Conservation (phyloP, 1,140 invertebrate genomes). For the Rhynchophorus ferrugineus region DNA sequence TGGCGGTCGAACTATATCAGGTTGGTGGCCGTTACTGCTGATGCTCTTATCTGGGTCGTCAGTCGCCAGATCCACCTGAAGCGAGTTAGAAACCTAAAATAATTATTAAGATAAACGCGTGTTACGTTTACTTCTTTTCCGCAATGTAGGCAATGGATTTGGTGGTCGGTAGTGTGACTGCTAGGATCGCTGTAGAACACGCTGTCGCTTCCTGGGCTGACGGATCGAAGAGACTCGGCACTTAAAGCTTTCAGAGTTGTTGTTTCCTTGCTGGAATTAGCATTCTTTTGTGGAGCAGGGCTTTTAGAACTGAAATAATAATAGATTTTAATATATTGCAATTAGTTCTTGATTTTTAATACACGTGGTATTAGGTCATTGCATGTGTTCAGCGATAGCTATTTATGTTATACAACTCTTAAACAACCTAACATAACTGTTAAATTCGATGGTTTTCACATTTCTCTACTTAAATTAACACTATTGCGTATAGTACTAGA, state of each 20-base stretch:
- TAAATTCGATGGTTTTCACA: too few relatives aligned
- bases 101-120: too few relatives aligned
- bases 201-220: conserved; percentile 79
- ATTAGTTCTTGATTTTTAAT: too few relatives aligned
- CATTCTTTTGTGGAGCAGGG: conserved; percentile 30
- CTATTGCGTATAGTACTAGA: too few relatives aligned
- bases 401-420: too few relatives aligned
- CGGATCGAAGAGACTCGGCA: conserved; percentile 73
- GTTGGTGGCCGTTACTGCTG: conserved; percentile 37
- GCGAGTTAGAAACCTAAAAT: background rate
- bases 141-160: conserved; percentile 66
- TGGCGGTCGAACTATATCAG: conserved; percentile 76
- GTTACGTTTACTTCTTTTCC: conserved; percentile 54
- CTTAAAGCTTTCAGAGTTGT: conserved; percentile 66
- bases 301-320: conserved; percentile 21
- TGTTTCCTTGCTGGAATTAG: conserved; percentile 18
- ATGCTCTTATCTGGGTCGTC: conserved; percentile 35
- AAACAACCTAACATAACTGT: too few relatives aligned
- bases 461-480: too few relatives aligned
- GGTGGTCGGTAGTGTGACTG: conserved; percentile 47
- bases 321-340: too few relatives aligned
- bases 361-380: too few relatives aligned
- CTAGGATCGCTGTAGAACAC: conserved; percentile 76
- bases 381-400: too few relatives aligned
- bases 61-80: conserved; percentile 34